Percentiles rank a stretch among this genome's conserved stretches.
Evolutionary conservation across 35 echinoderm and acorn worm genomes (phyloP).

Genomic region (Apostichopus californicus): DNA sequence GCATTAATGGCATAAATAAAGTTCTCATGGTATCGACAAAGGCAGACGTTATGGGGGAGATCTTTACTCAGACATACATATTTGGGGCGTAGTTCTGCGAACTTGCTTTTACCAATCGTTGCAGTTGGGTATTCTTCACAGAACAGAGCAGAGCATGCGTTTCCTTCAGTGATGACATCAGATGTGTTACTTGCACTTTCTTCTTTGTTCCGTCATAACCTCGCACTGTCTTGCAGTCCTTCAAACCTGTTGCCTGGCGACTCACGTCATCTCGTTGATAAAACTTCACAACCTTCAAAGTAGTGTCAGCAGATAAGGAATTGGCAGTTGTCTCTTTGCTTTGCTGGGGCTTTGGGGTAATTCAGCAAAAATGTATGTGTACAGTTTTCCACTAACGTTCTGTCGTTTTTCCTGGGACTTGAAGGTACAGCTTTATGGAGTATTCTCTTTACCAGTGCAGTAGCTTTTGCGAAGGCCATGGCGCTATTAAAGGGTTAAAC

Average conservation of each 20-base stretch:
- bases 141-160: background rate
- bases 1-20: too few relatives aligned
- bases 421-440: background rate
- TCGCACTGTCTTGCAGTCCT: background rate
- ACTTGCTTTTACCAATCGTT: background rate
- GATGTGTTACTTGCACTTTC: background rate
- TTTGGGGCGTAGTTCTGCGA: background rate
- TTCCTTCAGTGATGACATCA: background rate
- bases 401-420: conserved; percentile 8
- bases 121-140: background rate
- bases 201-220: background rate
- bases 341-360: too few relatives aligned
- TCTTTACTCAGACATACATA: background rate
- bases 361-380: background rate
- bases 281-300: background rate
- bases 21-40: background rate
- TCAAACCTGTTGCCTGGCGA: background rate
- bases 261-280: conserved; percentile 10
- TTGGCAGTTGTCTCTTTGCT: background rate
- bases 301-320: background rate
- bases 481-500: background rate
- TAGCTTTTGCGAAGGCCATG: conserved; percentile 17
- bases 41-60: background rate
- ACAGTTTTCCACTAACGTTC: background rate
- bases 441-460: background rate